Evolutionary conservation across 2,113 vertebrate species (phyloP), one percentile per base, ranked within the genome.

Genomic region (Origma solitaria): DNA sequence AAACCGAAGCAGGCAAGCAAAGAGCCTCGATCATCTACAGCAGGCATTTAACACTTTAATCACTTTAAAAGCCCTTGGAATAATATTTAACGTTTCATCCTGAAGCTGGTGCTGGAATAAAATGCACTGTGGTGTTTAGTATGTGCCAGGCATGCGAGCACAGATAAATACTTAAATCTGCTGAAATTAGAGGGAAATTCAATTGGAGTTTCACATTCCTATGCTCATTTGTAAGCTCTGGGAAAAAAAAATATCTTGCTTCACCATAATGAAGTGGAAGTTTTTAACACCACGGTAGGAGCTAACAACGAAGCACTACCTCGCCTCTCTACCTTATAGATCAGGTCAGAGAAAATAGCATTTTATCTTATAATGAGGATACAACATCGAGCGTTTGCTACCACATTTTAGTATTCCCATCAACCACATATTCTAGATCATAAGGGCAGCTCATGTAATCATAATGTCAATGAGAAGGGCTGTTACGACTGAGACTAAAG

Each of bases 401-500:
- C 82, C 73, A 12, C 96, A 61, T 97, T 98, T 97, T 97, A 98
- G 94, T 92, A 97, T 97, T 97, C 97, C 97, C 98, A 98, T 98
- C 98, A 98, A 98, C 97, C 96, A 97, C 96, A 97, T 98, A 98
- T 96, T 97, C 96, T 80, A 97, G 98, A 98, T 97, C 97, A 95
- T 78, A 96, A 98, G 98, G 98, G 98, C 98, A 98, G 97, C 97
- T 96, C 88, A 49, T 97, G 93, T 97, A 97, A 98, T 98, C 98
- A 98, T 97, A 97, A 98, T 98, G 98, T 98, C 98, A 98, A 98
- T 97, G 98, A 98, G 98, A 98, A 97, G 98, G 98, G 98, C 97
- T 98, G 98, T 98, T 98, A 98, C 94, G n/a, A 97, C 97, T 95
- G 96, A 98, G 97, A 98, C 97, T 97, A 96, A 98, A 98, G 98